Conservation (phyloP, 2,888 invertebrate species). For the Cremastobaeus sp. region DNA sequence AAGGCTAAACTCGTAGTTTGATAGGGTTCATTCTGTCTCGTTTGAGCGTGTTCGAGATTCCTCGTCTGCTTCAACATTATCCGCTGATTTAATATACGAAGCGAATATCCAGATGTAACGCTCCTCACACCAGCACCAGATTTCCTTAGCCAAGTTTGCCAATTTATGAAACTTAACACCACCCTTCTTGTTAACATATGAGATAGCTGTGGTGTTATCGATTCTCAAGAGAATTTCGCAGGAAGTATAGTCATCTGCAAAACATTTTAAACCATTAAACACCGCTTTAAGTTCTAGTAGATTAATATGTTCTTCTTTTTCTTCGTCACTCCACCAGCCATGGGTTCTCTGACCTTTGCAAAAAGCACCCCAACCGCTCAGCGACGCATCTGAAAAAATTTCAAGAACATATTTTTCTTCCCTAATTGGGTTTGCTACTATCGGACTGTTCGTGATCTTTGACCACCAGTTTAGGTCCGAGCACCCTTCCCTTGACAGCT, state of each 20-base stretch:
- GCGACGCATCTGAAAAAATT: background rate
- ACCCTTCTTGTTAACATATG: too few relatives aligned
- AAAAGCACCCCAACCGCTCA: background rate
- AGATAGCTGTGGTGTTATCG: too few relatives aligned
- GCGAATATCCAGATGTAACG: constrained; percentile 60
- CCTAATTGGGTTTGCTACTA: background rate
- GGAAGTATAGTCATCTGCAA: background rate
- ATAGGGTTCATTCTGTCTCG: background rate
- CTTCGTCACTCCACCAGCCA: background rate
- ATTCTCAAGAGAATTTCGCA: too few relatives aligned
- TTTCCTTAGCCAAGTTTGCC: background rate
- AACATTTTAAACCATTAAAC: background rate
- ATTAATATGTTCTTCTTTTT: background rate
- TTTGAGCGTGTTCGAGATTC: constrained; percentile 58
- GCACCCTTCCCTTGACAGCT: background rate
- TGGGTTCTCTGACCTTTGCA: too few relatives aligned
- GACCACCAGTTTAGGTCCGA: background rate
- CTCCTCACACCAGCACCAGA: constrained; percentile 26
- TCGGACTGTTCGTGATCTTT: background rate
- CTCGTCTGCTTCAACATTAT: constrained; percentile 64
- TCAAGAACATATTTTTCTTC: background rate
- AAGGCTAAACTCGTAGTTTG: background rate
- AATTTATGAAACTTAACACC: background rate
- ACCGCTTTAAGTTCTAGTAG: background rate
- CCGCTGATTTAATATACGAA: constrained; percentile 69